Evolutionary conservation across 2,797 vertebrate species (phyloP).

Genomic region (Anabacerthia variegaticeps): DNA sequence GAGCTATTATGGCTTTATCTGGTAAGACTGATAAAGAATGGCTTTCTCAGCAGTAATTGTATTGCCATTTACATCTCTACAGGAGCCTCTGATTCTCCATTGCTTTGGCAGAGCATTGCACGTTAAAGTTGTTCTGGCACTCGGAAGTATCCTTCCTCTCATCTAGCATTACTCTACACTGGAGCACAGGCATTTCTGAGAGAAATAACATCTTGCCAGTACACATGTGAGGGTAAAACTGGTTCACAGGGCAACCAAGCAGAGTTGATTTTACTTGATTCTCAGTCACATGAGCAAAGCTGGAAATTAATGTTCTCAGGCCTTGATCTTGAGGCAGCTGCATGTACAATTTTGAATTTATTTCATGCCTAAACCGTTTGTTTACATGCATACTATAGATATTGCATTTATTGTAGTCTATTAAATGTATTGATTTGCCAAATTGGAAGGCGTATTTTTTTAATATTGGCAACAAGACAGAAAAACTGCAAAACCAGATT

Average conservation of each 20-base stretch:
- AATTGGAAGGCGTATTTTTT: neutral
- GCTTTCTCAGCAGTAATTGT: neutral
- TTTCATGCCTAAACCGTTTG: neutral
- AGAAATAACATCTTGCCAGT: neutral
- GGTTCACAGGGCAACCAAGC: neutral
- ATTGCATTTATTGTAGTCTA: neutral
- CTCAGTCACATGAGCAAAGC: neutral
- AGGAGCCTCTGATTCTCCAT: neutral
- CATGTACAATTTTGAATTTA: neutral
- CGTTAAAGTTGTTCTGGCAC: neutral
- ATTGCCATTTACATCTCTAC: neutral
- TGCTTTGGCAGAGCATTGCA: rapidly evolving
- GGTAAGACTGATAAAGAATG: neutral
- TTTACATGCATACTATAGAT: rapidly evolving
- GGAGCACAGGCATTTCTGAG: neutral
- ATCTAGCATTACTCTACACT: neutral
- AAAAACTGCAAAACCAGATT: neutral
- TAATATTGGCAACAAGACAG: neutral
- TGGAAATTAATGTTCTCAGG: neutral
- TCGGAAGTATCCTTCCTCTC: neutral
- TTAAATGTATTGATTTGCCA: neutral
- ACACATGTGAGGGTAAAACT: neutral
- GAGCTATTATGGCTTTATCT: neutral
- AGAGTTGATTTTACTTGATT: neutral
- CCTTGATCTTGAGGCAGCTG: neutral